Conservation (phyloP, 1,140 invertebrate species). For the Drosophila murphyi region DNA sequence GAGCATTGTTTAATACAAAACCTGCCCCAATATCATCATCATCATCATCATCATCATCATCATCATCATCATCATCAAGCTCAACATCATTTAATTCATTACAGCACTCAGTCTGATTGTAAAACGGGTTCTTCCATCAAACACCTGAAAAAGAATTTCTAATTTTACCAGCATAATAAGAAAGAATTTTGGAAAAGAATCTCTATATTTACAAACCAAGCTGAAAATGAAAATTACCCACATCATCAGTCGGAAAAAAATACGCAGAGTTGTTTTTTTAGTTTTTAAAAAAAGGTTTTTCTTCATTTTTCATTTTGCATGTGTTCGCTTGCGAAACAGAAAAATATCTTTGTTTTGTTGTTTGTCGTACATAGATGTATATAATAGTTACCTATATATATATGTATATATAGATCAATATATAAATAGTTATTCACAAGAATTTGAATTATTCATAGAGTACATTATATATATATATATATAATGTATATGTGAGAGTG, state of each 20-base stretch:
- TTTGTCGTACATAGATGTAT: slow-evolving; percentile 69
- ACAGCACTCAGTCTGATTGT: too few species aligned
- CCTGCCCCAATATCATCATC: slow-evolving; percentile 8
- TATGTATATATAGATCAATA: slow-evolving; percentile 38
- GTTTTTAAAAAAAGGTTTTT: slow-evolving; percentile 81
- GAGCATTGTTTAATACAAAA: not conserved
- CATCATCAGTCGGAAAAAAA: not conserved
- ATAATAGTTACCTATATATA: slow-evolving; percentile 50
- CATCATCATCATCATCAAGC: not conserved
- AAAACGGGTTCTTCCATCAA: too few species aligned
- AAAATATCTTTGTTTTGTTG: slow-evolving; percentile 73
- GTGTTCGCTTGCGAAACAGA: slow-evolving; percentile 80
- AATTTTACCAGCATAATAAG: not conserved
- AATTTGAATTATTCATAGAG: slow-evolving; percentile 77
- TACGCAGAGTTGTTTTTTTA: slow-evolving; percentile 5
- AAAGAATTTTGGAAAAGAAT: not conserved
- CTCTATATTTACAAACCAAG: not conserved
- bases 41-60: not conserved
- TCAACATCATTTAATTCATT: too few species aligned
- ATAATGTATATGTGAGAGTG: slow-evolving; percentile 38
- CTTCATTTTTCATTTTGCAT: slow-evolving; percentile 70
- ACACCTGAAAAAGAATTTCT: too few species aligned
- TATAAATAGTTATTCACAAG: slow-evolving; percentile 82
- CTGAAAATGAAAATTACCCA: not conserved
- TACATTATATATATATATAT: slow-evolving; percentile 46